A percentile compares a stretch with the other conserved stretches of the same genome.
Evolutionary conservation across 2,888 invertebrate genomes (phyloP).

Genomic region (Periphyllus acericola): DNA sequence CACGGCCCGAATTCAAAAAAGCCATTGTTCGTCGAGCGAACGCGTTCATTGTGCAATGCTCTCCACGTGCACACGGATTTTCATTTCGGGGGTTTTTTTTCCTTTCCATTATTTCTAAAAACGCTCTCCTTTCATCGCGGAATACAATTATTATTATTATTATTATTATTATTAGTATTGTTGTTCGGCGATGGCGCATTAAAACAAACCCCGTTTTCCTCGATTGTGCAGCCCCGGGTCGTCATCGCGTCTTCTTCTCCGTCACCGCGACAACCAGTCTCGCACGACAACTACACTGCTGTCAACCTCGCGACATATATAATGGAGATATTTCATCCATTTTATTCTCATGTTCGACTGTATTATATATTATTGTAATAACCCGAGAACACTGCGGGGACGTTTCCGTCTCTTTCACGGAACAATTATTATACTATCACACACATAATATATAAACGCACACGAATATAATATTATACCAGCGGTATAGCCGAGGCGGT

Average conservation of each 20-base stretch:
- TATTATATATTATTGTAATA: neutral
- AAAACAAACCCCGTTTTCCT: conserved; percentile 32
- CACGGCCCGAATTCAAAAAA: conserved; percentile 8
- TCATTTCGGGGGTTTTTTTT: conserved; percentile 20
- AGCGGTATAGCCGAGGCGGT: neutral
- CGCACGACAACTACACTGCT: neutral
- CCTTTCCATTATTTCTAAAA: neutral
- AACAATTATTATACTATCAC: conserved; percentile 3
- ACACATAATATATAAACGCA: neutral
- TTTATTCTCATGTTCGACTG: conserved; percentile 13
- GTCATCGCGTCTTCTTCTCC: neutral
- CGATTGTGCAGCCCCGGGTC: neutral
- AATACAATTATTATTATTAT: too few relatives aligned
- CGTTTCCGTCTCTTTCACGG: conserved; percentile 40
- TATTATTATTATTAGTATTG: neutral
- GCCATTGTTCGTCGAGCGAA: conserved; percentile 19
- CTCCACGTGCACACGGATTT: conserved; percentile 16
- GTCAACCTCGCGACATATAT: conserved; percentile 8
- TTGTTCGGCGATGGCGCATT: conserved; percentile 14
- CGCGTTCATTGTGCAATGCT: conserved; percentile 12
- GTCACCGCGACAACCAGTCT: neutral
- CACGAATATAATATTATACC: neutral
- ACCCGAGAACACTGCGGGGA: conserved; percentile 15
- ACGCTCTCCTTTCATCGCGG: neutral
- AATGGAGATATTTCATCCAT: conserved; percentile 29